Evolutionary conservation across 1,140 invertebrate species (phyloP).

Genomic region (Scaptomyza montana): DNA sequence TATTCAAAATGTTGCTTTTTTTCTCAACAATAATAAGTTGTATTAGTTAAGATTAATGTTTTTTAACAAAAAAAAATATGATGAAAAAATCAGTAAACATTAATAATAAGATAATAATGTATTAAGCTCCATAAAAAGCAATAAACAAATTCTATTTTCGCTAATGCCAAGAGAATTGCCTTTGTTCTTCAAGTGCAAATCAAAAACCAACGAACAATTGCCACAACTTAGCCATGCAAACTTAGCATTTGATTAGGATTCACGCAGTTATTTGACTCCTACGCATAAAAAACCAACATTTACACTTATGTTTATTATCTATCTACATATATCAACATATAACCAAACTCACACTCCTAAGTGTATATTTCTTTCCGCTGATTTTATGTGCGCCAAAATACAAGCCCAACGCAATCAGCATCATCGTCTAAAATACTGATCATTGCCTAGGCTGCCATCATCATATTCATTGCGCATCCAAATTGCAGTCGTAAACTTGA

Average conservation of each 20-base stretch:
- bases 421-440: conserved; percentile 34
- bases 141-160: no score
- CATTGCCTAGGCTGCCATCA: conserved; percentile 7
- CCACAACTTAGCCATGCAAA: background rate
- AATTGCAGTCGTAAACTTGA: conserved; percentile 79
- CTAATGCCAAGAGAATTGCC: no score
- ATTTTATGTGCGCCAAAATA: conserved; percentile 38
- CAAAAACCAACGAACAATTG: background rate
- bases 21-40: no score
- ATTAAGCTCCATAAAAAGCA: no score
- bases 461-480: conserved; percentile 65
- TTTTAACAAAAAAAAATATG: no score
- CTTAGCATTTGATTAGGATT: background rate
- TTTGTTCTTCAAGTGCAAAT: background rate
- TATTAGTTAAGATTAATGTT: no score
- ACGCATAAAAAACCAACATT: background rate
- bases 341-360: no score
- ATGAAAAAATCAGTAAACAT: no score
- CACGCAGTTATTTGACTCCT: no score
- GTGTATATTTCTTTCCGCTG: background rate
- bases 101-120: no score
- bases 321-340: background rate
- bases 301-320: background rate
- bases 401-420: conserved; percentile 56
- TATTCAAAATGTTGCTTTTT: no score